A percentile compares a stretch with the other conserved stretches of the same genome.
Evolutionary conservation across 2,113 vertebrate species (phyloP).

Genomic region (Setophaga coronata): DNA sequence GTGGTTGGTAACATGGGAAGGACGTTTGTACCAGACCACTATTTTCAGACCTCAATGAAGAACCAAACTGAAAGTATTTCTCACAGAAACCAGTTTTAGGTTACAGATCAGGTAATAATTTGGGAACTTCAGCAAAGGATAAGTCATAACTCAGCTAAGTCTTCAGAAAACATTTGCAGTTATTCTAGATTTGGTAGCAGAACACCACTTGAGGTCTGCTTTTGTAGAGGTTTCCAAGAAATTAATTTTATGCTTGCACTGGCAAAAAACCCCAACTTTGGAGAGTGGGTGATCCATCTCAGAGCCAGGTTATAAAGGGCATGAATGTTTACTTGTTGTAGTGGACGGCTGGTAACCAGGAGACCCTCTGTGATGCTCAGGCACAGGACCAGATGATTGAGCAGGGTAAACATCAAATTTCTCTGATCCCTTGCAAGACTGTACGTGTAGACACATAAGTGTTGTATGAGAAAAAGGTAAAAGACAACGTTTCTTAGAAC

Average conservation of each 20-base stretch:
- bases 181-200: not conserved
- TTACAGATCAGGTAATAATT: not conserved
- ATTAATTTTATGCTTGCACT: not conserved
- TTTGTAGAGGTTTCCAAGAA: not conserved
- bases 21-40: not conserved
- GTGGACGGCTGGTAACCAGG: not conserved
- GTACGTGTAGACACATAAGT: fast-evolving
- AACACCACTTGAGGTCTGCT: not conserved
- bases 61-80: conserved; percentile 23
- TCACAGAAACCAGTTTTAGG: not conserved
- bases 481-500: not conserved
- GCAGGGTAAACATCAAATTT: not conserved
- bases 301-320: not conserved
- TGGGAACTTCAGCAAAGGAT: not conserved
- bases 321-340: not conserved
- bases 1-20: not conserved
- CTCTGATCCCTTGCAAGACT: not conserved
- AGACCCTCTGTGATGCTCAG: not conserved
- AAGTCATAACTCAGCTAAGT: not conserved
- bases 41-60: not conserved
- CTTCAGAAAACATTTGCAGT: not conserved
- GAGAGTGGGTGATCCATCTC: fast-evolving
- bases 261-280: not conserved
- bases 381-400: not conserved
- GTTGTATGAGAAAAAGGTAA: not conserved